Conservation (phyloP, 2,888 invertebrate species). For the Thysanoteuthis rhombus region DNA sequence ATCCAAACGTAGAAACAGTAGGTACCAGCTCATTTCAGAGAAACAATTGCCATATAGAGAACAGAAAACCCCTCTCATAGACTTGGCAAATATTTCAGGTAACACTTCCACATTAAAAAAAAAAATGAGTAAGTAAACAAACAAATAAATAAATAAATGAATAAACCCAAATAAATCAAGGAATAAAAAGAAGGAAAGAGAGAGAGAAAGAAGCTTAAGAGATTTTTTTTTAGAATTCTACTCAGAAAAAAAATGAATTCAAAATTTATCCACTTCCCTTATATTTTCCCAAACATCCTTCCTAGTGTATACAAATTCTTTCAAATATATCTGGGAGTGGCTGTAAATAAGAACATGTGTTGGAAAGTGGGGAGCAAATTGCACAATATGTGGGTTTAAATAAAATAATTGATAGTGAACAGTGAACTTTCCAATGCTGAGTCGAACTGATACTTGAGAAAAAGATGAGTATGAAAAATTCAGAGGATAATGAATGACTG, state of each 20-base stretch:
- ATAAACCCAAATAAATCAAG: background rate
- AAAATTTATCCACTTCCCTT: too few species aligned
- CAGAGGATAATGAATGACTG: too few species aligned
- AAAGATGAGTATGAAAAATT: too few species aligned
- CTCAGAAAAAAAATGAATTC: too few species aligned
- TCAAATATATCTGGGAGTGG: too few species aligned
- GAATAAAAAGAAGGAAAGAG: background rate
- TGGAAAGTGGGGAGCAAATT: too few species aligned
- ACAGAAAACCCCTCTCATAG: background rate
- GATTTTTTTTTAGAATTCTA: background rate
- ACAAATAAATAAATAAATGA: background rate
- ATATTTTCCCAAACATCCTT: too few species aligned
- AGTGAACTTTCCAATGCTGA: too few species aligned
- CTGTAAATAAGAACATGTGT: too few species aligned
- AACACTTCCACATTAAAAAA: background rate
- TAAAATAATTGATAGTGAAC: background rate
- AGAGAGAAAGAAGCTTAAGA: background rate
- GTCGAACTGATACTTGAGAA: too few species aligned
- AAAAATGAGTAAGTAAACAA: background rate
- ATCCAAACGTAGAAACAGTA: background rate
- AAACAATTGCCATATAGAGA: background rate
- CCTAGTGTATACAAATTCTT: too few species aligned
- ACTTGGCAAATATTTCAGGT: background rate
- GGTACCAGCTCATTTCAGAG: background rate
- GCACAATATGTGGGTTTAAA: background rate